Evolutionary conservation across 2,888 invertebrate genomes (phyloP).

Genomic region (Pinctada fucata): DNA sequence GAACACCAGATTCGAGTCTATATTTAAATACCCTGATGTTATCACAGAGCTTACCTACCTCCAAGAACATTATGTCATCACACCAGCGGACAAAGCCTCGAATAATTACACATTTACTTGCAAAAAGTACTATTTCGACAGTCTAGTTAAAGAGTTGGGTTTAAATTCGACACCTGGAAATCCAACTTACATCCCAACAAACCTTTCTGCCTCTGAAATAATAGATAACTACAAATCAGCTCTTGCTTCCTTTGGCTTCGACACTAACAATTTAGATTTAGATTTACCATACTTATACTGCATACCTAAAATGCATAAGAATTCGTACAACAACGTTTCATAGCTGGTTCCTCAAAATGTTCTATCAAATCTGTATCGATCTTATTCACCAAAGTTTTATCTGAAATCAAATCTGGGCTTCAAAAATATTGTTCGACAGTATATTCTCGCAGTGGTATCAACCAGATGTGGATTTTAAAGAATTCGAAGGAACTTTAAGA

Average conservation of each 20-base stretch:
- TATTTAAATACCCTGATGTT: not conserved
- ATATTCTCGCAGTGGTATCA: not conserved
- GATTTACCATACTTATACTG: not conserved
- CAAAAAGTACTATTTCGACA: not conserved
- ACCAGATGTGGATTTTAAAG: not conserved
- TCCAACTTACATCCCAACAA: not conserved
- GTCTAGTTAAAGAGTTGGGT: not conserved
- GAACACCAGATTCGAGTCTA: not conserved
- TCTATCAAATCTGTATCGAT: not conserved
- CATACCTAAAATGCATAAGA: not conserved
- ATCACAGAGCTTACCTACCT: not conserved
- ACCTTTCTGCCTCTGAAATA: not conserved
- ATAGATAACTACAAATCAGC: not conserved
- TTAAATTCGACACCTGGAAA: not conserved
- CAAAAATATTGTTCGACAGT: not conserved
- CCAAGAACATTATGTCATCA: too few relatives aligned
- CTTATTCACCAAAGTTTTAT: not conserved
- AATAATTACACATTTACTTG: conserved; percentile 1
- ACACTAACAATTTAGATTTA: not conserved
- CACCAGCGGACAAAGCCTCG: not conserved
- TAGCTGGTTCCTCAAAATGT: not conserved
- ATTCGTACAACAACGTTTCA: not conserved
- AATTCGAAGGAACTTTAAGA: not conserved
- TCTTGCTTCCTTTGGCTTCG: not conserved
- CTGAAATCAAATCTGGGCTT: not conserved